Percentiles rank a stretch among this genome's conserved stretches.
Evolutionary conservation across 2,888 invertebrate species (phyloP).

Genomic region (Apotomis turbidana): DNA sequence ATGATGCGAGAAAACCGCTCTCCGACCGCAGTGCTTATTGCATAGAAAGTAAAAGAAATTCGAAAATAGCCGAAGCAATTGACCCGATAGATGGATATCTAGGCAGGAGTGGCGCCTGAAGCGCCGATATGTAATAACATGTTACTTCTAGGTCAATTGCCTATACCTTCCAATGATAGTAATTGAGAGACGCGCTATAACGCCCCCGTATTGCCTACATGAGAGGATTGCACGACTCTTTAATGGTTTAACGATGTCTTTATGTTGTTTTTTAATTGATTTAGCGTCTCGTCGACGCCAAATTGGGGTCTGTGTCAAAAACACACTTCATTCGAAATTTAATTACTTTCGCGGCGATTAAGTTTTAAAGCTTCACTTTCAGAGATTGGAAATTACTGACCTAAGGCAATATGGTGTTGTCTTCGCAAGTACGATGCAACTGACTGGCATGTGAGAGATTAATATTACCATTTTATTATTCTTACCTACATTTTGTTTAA

Average conservation of each 20-base stretch:
- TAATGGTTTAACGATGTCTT: conserved; percentile 49
- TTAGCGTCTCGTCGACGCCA: conserved; percentile 46
- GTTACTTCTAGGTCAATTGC: conserved; percentile 75
- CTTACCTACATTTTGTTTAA: too few relatives aligned
- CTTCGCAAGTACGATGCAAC: neutral
- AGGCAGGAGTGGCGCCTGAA: conserved; percentile 59
- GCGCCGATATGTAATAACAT: conserved; percentile 63
- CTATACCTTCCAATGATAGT: conserved; percentile 67
- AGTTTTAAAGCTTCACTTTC: conserved; percentile 24
- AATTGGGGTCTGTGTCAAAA: conserved; percentile 48
- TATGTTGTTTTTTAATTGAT: conserved; percentile 47
- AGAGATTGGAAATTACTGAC: conserved; percentile 37
- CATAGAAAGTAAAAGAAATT: conserved; percentile 73
- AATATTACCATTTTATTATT: too few relatives aligned
- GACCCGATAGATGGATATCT: conserved; percentile 63
- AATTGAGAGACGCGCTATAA: conserved; percentile 62
- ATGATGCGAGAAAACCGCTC: conserved; percentile 41
- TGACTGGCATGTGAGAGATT: neutral
- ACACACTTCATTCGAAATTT: conserved; percentile 30
- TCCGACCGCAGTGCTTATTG: conserved; percentile 49
- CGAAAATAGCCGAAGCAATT: conserved; percentile 62
- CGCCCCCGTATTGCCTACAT: conserved; percentile 49
- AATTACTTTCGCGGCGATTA: conserved; percentile 32
- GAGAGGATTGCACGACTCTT: conserved; percentile 44
- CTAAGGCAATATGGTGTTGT: conserved; percentile 26